A percentile compares a stretch with the other conserved stretches of the same genome.
phyloP scores from a whole-genome alignment of 1,140 invertebrate genomes.

The Caenorhabditis remanei region DNA sequence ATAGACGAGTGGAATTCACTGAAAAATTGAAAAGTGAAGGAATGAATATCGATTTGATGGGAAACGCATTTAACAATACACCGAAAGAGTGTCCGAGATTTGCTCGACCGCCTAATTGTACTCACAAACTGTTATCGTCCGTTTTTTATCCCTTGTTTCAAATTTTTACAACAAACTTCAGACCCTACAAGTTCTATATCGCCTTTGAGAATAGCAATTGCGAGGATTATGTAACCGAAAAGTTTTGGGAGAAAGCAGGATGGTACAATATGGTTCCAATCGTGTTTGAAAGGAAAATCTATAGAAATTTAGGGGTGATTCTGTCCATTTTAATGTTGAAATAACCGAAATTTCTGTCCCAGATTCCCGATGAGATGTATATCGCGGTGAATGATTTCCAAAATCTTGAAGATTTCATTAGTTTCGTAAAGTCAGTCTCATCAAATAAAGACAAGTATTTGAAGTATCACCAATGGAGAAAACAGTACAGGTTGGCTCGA shows the following conservation, averaged over 20 bases:
- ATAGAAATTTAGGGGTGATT: conserved; percentile 42
- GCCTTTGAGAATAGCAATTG: conserved; percentile 98
- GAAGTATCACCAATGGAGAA: conserved; percentile 59
- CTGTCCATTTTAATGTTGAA: background rate
- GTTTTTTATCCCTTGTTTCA: background rate
- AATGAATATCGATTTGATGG: conserved; percentile 8
- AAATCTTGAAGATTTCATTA: background rate
- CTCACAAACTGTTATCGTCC: too few relatives aligned
- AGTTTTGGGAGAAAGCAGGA: conserved; percentile 78
- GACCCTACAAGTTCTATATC: conserved; percentile 96
- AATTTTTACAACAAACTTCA: conserved; percentile 85
- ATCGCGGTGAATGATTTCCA: conserved; percentile 58
- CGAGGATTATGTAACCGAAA: conserved; percentile 94
- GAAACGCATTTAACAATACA: background rate
- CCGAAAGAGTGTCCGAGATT: background rate
- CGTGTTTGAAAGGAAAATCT: conserved; percentile 52
- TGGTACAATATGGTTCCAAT: conserved; percentile 43
- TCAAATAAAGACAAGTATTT: conserved; percentile 40
- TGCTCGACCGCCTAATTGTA: too few relatives aligned
- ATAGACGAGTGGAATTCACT: background rate
- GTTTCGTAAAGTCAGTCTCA: background rate
- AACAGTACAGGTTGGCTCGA: conserved; percentile 12
- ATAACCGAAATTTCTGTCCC: background rate
- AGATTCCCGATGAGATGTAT: conserved; percentile 54
- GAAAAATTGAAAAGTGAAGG: background rate